Base-by-base conservation (phyloP, 2,888 invertebrate species). In the Coleophora flavipennella region DNA sequence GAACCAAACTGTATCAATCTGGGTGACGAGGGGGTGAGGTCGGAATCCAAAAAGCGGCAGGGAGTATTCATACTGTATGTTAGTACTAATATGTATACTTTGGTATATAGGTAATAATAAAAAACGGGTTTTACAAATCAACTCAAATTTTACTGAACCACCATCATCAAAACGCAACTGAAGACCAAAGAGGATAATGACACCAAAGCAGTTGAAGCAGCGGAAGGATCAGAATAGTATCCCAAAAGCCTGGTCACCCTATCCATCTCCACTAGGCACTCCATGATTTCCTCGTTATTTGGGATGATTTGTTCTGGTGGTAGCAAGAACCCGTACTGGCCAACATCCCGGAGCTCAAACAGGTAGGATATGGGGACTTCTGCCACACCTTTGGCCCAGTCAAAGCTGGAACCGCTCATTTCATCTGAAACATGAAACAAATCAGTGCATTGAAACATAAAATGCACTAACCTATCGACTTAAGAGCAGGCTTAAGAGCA, bases 311-410 rank as follows among this genome's bases (percentile, higher is more conserved):
- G 69, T 0, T 67, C 64, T 1, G 79, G 43, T 0, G 88, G 88
- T 2, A 89, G 63, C 1, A 87, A 50, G 62, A 89, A 89, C 0
- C 89, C 89, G 44, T 71, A 77, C 6, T 55, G 46, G 0, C 87
- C 87, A 0, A 64, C 63, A 50, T 89, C 89, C 12, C 88, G 59
- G 1, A 90, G 68, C 53, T 90, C 89, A 31, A 87, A 81, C 0
- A 87, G 83, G 50, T 80, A 86, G 0, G 86, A 67, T 38, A 88
- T 83, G 0, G 86, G 86, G 1, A 87, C 66, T 1, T 85, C 74
- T 1, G 77, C 75, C 0, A 63, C 70, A 0, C 83, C 87, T 51
- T 87, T 85, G 0, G 83, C 88, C 85, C 87, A 89, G 54, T 89
- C 89, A 36, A 79, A 74, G 39, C 78, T 79, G 6, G 74, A 67